These are phyloP conservation scores for Temnothorax unifasciatus DNA, from an alignment of 2,888 invertebrate species.

Conservation along the genomic window DNA sequence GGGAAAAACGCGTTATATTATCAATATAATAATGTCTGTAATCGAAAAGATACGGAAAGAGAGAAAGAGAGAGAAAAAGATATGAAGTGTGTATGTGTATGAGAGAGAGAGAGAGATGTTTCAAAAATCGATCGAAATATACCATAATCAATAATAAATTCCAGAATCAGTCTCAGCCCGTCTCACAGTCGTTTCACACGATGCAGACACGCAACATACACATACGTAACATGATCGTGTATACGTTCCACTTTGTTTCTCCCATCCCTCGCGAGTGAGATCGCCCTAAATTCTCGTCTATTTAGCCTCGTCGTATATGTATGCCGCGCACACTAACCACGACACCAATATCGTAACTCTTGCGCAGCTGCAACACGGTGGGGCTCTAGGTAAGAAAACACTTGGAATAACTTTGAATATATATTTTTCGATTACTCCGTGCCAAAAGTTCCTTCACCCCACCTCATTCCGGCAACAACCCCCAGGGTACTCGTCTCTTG, in stretches of 20 bases:
- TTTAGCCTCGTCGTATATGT: slow-evolving; percentile 59
- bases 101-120: slow-evolving; percentile 30
- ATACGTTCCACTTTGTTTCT: slow-evolving; percentile 64
- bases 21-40: slow-evolving; percentile 59
- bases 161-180: slow-evolving; percentile 63
- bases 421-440: slow-evolving; percentile 72
- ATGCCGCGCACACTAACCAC: slow-evolving; percentile 66
- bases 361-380: slow-evolving; percentile 76
- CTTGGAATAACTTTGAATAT: slow-evolving; percentile 74
- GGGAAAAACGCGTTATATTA: slow-evolving; percentile 66
- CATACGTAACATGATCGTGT: slow-evolving; percentile 10
- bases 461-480: neutral
- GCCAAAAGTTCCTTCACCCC: slow-evolving; percentile 37
- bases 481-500: neutral
- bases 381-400: slow-evolving; percentile 81
- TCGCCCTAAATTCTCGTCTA: slow-evolving; percentile 75
- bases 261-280: slow-evolving; percentile 63
- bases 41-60: slow-evolving; percentile 13
- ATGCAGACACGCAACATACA: slow-evolving; percentile 23
- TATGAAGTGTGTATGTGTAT: neutral
- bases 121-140: slow-evolving; percentile 36
- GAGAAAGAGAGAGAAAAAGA: neutral
- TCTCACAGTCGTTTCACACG: slow-evolving; percentile 72
- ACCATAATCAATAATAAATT: slow-evolving; percentile 43
- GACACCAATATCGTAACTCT: slow-evolving; percentile 75